A percentile compares a stretch with the other conserved stretches of the same genome.
Conservation (phyloP, 2,797 vertebrate species). For the Oreochromis mossambicus region DNA sequence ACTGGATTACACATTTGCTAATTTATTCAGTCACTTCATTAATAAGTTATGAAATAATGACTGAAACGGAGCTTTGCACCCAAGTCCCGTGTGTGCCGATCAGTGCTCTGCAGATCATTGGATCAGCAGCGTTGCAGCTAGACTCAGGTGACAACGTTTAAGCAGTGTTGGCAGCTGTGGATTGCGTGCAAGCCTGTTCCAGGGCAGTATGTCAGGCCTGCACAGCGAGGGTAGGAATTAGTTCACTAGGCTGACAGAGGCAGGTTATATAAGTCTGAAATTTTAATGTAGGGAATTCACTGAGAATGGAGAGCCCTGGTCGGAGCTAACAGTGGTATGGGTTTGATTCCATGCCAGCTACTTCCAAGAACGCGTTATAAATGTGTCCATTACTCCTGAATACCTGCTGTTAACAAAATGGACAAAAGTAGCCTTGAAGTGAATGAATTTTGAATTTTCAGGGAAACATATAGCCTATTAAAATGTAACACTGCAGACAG, state of each 20-base stretch:
- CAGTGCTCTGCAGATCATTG: slow-evolving; percentile 18
- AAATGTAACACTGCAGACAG: not conserved
- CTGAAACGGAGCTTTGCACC: not conserved
- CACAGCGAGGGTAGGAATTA: slow-evolving; percentile 20
- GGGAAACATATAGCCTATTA: not conserved
- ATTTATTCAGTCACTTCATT: not conserved
- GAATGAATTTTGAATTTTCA: not conserved
- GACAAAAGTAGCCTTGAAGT: not conserved
- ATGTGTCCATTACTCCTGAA: not conserved
- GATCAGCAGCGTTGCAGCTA: slow-evolving; percentile 48
- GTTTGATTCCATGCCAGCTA: not conserved
- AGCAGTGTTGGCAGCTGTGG: slow-evolving; percentile 44
- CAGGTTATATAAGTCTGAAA: not conserved
- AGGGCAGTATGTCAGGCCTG: slow-evolving; percentile 49
- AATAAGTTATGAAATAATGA: not conserved
- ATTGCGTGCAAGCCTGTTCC: slow-evolving; percentile 14
- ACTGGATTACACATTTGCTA: not conserved
- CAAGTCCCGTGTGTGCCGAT: not conserved
- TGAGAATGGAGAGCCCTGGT: not conserved
- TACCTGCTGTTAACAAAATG: not conserved
- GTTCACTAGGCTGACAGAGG: slow-evolving; percentile 20
- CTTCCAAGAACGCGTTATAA: not conserved
- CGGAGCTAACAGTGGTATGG: not conserved
- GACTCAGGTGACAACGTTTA: slow-evolving; percentile 35
- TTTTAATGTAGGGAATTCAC: not conserved